Conservation (phyloP, 2,888 invertebrate genomes). For the Caradrina kadenii region DNA sequence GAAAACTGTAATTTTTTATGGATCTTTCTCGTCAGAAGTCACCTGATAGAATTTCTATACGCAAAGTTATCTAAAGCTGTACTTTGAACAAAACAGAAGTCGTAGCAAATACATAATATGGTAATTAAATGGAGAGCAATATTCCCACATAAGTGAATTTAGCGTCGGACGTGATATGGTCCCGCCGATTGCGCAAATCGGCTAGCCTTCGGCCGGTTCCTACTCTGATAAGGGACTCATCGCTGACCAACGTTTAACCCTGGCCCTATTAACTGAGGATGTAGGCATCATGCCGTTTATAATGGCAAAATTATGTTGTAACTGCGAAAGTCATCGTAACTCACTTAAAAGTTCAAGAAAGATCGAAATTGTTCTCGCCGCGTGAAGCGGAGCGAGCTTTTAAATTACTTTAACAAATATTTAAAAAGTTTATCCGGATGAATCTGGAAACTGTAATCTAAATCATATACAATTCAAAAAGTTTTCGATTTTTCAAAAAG, state of each 20-base stretch:
- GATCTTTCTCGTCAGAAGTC: not conserved
- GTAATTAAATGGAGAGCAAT: slow-evolving; percentile 69
- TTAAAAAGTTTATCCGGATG: slow-evolving; percentile 16
- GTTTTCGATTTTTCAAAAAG: slow-evolving; percentile 7
- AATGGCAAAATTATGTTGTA: slow-evolving; percentile 53
- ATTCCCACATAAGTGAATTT: slow-evolving; percentile 83
- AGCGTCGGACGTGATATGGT: slow-evolving; percentile 84
- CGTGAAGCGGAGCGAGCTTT: slow-evolving; percentile 40
- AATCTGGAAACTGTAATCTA: slow-evolving; percentile 15
- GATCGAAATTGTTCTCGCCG: slow-evolving; percentile 12
- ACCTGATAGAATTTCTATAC: slow-evolving; percentile 6
- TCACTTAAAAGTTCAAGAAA: slow-evolving; percentile 38
- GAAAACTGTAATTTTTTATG: not conserved
- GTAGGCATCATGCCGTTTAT: slow-evolving; percentile 69
- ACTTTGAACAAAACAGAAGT: slow-evolving; percentile 52
- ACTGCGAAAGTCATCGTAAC: slow-evolving; percentile 33
- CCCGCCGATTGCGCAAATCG: slow-evolving; percentile 85
- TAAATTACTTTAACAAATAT: slow-evolving; percentile 31
- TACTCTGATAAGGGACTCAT: slow-evolving; percentile 84
- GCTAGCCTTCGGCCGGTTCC: slow-evolving; percentile 87
- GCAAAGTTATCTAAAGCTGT: slow-evolving; percentile 35
- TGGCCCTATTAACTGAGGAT: slow-evolving; percentile 86
- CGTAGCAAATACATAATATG: slow-evolving; percentile 44
- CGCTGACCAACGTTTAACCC: slow-evolving; percentile 82
- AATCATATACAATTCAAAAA: slow-evolving; percentile 15